These are phyloP conservation scores for Drosophila punjabiensis DNA, from an alignment of 1,140 invertebrate genomes.

Conservation along the genomic window DNA sequence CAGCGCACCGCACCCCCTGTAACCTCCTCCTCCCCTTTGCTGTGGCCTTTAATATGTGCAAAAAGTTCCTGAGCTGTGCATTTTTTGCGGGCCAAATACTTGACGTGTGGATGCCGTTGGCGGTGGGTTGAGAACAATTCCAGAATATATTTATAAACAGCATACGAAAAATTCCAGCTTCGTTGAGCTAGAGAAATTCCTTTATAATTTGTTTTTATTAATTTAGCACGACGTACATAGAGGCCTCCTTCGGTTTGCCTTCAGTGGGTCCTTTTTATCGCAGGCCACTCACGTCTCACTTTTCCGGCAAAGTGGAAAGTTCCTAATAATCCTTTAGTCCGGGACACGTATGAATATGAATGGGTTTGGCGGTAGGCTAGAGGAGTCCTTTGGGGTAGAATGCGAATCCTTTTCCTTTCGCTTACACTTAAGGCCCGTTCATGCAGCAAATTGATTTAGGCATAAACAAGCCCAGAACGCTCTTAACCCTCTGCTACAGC, in stretches of 20 bases:
- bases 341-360: conserved; percentile 62
- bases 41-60: conserved; percentile 41
- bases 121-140: conserved; percentile 32
- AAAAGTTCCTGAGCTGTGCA: conserved; percentile 30
- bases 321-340: conserved; percentile 44
- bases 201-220: conserved; percentile 55
- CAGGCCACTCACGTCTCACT: conserved; percentile 48
- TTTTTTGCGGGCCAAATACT: conserved; percentile 28
- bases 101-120: conserved; percentile 22
- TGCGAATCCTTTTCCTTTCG: conserved; percentile 45
- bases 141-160: conserved; percentile 48
- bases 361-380: neutral
- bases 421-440: conserved; percentile 71
- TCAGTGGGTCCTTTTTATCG: neutral
- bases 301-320: conserved; percentile 19
- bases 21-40: neutral
- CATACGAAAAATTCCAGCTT: conserved; percentile 26
- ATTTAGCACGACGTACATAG: conserved; percentile 3
- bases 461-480: conserved; percentile 69
- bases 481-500: conserved; percentile 35
- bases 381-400: conserved; percentile 16
- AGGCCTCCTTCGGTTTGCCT: neutral
- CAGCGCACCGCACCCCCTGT: neutral
- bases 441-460: conserved; percentile 82
- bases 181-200: conserved; percentile 21